Conservation (phyloP, 2,888 invertebrate species). For the Encarsia formosa region DNA sequence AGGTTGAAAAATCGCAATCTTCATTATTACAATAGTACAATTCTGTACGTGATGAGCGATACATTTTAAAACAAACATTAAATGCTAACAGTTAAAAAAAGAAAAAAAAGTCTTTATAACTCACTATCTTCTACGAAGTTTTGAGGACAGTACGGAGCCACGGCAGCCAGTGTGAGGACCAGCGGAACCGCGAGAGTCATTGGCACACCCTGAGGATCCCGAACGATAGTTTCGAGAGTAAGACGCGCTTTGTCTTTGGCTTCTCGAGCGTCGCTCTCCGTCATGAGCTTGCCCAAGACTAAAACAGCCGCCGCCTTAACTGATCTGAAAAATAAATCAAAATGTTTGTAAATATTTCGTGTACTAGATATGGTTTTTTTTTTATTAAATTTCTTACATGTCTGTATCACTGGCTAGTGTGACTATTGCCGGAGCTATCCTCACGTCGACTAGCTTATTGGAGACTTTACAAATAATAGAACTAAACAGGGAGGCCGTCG, state of each 20-base stretch:
- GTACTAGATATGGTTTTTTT: neutral
- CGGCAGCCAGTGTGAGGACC: conserved; percentile 59
- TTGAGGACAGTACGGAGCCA: conserved; percentile 58
- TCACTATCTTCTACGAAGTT: conserved; percentile 59
- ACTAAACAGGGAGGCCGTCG: conserved; percentile 61
- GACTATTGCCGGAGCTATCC: conserved; percentile 66
- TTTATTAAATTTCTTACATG: conserved; percentile 53
- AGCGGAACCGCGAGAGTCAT: conserved; percentile 56
- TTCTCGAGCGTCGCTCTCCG: conserved; percentile 52
- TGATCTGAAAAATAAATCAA: conserved; percentile 42
- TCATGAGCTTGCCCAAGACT: conserved; percentile 60
- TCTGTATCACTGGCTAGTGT: conserved; percentile 67
- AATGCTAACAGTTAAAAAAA: neutral
- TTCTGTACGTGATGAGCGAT: too few relatives aligned
- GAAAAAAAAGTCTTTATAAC: neutral
- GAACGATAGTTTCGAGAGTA: conserved; percentile 48
- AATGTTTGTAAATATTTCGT: neutral
- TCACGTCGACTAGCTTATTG: conserved; percentile 56
- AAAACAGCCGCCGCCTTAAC: conserved; percentile 63
- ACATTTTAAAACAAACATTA: conserved; percentile 8
- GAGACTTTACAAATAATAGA: conserved; percentile 56
- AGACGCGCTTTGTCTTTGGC: conserved; percentile 58
- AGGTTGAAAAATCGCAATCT: too few relatives aligned
- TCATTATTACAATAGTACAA: too few relatives aligned
- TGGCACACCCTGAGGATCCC: conserved; percentile 43